Percentiles rank a stretch among this genome's conserved stretches.
These are phyloP conservation scores for Triplophysa siluroides DNA, from an alignment of 2,113 vertebrate species.

Conservation along the genomic window DNA sequence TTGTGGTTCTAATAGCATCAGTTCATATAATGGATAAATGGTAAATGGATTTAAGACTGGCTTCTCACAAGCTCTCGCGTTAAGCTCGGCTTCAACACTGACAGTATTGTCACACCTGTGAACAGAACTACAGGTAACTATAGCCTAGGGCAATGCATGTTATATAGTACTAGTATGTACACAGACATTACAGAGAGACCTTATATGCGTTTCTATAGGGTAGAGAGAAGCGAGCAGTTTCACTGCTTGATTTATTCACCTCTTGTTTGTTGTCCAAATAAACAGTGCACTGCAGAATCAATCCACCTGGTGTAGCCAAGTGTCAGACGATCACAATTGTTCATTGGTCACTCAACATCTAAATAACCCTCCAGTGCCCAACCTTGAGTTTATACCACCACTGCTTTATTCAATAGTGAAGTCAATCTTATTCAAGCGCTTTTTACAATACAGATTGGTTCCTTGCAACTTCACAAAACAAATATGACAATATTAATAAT, in stretches of 20 bases:
- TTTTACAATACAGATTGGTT: too few relatives aligned
- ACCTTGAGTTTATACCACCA: background rate
- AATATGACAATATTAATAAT: too few relatives aligned
- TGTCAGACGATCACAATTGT: background rate
- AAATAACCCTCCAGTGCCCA: background rate
- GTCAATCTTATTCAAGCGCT: too few relatives aligned
- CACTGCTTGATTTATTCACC: background rate
- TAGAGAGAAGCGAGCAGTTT: background rate
- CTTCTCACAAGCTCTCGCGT: background rate
- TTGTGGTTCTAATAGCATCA: background rate
- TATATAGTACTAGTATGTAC: background rate
- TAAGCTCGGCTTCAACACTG: slow-evolving; percentile 1
- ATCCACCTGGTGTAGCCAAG: background rate
- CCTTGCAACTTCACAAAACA: too few relatives aligned
- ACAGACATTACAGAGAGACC: slow-evolving; percentile 1
- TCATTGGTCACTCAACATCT: background rate
- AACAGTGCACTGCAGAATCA: background rate
- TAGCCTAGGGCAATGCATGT: background rate
- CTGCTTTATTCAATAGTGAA: background rate
- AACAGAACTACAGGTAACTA: background rate
- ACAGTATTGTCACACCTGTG: background rate
- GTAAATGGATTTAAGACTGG: background rate
- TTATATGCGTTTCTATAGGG: background rate
- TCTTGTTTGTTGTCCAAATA: background rate
- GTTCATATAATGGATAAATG: background rate